These are phyloP conservation scores for Urocyon cinereoargenteus DNA, from an alignment of 2,797 vertebrate species.

Conservation along the genomic window DNA sequence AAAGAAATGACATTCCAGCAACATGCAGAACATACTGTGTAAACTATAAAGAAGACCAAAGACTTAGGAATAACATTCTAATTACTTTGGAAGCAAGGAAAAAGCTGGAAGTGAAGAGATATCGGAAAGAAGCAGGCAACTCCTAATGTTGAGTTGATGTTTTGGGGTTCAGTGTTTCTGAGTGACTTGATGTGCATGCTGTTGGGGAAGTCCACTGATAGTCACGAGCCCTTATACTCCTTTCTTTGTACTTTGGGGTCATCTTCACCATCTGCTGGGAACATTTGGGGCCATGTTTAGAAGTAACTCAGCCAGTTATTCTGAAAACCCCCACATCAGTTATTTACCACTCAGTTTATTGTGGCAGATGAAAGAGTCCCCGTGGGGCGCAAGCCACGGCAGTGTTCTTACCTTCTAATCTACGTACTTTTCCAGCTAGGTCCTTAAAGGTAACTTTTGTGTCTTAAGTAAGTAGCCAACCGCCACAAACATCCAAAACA, in stretches of 20 bases:
- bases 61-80: neutral
- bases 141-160: neutral
- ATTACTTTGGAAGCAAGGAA: neutral
- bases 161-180: neutral
- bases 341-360: neutral
- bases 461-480: neutral
- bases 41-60: neutral
- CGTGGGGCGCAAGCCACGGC: accelerated
- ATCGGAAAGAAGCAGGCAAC: neutral
- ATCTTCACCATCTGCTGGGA: neutral
- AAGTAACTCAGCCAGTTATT: neutral
- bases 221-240: neutral
- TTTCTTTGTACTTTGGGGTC: neutral
- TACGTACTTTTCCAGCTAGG: neutral
- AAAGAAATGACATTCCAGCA: neutral
- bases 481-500: neutral
- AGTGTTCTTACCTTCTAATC: neutral
- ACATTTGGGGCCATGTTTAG: neutral
- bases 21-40: neutral
- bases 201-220: neutral
- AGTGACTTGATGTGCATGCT: neutral
- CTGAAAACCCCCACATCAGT: neutral
- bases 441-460: neutral
- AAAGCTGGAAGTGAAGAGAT: neutral
- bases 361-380: neutral